Evolutionary conservation across 35 echinoderm and acorn worm species (phyloP).

Genomic region (Patiria miniata): DNA sequence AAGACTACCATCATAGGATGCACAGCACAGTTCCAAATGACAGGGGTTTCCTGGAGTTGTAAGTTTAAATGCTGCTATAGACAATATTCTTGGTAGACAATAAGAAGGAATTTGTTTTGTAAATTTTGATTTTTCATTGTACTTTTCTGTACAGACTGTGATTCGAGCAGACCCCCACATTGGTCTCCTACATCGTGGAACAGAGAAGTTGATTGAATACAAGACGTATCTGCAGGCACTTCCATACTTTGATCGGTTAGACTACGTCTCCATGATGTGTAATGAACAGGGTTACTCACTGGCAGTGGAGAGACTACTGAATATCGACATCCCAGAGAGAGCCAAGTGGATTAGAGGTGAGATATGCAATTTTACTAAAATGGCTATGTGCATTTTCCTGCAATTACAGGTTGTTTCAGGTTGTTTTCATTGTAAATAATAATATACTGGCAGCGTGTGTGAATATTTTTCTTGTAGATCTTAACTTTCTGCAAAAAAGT

Average conservation of each 20-base stretch:
- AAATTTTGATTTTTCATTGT: neutral
- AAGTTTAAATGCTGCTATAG: no score
- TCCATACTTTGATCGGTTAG: slow-evolving; percentile 94
- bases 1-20: no score
- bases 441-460: no score
- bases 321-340: slow-evolving; percentile 90
- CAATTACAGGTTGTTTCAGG: no score
- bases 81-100: no score
- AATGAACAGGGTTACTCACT: slow-evolving; percentile 95
- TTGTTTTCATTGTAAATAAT: no score
- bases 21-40: no score
- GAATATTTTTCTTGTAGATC: no score
- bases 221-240: slow-evolving; percentile 98
- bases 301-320: slow-evolving; percentile 93
- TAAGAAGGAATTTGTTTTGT: no score
- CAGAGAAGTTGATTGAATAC: slow-evolving; percentile 98
- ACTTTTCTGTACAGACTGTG: slow-evolving; percentile 58
- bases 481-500: no score
- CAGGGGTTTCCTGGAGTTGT: no score
- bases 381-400: neutral
- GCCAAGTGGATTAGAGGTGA: slow-evolving; percentile 93
- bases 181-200: slow-evolving; percentile 89
- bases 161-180: slow-evolving; percentile 93
- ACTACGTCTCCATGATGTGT: slow-evolving; percentile 99
- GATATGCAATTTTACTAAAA: neutral